Percentiles rank a stretch among this genome's conserved stretches.
Conservation (phyloP, 2,113 vertebrate species). For the Phrynosoma blainvillii region DNA sequence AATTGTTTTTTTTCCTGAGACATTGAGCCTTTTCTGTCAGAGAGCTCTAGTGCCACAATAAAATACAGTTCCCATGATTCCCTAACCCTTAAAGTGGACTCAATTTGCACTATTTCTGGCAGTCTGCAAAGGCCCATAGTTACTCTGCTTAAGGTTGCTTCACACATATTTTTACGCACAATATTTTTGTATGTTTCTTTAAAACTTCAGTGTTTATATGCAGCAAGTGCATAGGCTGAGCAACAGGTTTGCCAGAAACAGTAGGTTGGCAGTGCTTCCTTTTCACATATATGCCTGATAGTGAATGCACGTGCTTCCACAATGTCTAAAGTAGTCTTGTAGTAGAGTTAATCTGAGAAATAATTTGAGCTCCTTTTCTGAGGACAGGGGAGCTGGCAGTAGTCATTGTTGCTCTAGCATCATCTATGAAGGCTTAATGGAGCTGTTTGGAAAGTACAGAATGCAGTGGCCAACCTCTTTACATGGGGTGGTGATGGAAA, state of each 20-base stretch:
- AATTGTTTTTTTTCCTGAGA: no score
- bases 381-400: neutral
- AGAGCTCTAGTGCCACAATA: no score
- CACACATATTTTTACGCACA: neutral
- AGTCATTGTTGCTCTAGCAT: neutral
- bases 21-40: no score
- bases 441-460: neutral
- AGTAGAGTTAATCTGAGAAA: neutral
- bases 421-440: neutral
- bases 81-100: no score
- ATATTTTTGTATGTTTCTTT: neutral
- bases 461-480: neutral
- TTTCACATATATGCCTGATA: neutral
- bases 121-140: neutral
- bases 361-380: neutral
- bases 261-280: neutral
- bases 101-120: no score
- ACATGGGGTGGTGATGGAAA: neutral
- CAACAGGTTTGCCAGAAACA: neutral
- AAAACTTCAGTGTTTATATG: neutral
- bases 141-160: neutral
- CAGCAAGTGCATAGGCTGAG: neutral
- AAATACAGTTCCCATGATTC: no score
- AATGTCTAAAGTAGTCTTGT: neutral
- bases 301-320: neutral